Percentiles rank a stretch among this genome's conserved stretches.
Evolutionary conservation across 2,113 vertebrate species (phyloP).

Genomic region (Thalassoma bifasciatum): DNA sequence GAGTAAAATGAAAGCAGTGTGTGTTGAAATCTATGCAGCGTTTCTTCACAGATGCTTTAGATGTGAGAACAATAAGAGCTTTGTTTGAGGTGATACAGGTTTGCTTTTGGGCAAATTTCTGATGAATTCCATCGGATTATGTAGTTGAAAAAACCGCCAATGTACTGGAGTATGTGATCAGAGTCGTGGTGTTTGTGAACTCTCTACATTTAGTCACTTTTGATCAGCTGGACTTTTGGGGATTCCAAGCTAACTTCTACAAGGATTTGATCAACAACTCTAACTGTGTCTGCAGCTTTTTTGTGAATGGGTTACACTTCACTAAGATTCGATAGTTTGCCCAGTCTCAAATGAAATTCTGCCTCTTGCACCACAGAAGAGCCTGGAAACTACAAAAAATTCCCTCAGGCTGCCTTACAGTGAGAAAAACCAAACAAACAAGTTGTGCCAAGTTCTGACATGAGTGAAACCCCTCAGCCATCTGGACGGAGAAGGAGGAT

Average conservation of each 20-base stretch:
- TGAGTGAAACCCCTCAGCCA: slow-evolving; percentile 67
- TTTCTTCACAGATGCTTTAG: slow-evolving; percentile 6
- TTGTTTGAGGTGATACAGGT: slow-evolving; percentile 30
- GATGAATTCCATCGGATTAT: background rate
- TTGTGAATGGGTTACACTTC: slow-evolving; percentile 50
- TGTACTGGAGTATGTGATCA: slow-evolving; percentile 13
- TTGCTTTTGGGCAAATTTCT: slow-evolving; percentile 11
- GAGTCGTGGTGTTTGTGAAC: background rate
- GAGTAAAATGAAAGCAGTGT: slow-evolving; percentile 68
- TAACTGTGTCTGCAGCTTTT: slow-evolving; percentile 19
- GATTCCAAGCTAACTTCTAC: background rate
- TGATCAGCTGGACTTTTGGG: background rate
- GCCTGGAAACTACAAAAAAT: slow-evolving; percentile 64
- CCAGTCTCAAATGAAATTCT: slow-evolving; percentile 44
- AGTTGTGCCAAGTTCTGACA: slow-evolving; percentile 64
- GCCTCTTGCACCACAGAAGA: slow-evolving; percentile 50
- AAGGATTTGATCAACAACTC: slow-evolving; percentile 27
- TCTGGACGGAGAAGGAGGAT: slow-evolving; percentile 68
- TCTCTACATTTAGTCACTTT: background rate
- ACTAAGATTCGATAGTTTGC: slow-evolving; percentile 46
- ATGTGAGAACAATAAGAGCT: background rate
- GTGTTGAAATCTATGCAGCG: slow-evolving; percentile 1
- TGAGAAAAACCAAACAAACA: slow-evolving; percentile 72
- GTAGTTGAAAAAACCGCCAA: background rate
- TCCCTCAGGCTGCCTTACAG: slow-evolving; percentile 58